Base-by-base conservation (phyloP, 2,113 vertebrate species). In the Plecotus auritus region DNA sequence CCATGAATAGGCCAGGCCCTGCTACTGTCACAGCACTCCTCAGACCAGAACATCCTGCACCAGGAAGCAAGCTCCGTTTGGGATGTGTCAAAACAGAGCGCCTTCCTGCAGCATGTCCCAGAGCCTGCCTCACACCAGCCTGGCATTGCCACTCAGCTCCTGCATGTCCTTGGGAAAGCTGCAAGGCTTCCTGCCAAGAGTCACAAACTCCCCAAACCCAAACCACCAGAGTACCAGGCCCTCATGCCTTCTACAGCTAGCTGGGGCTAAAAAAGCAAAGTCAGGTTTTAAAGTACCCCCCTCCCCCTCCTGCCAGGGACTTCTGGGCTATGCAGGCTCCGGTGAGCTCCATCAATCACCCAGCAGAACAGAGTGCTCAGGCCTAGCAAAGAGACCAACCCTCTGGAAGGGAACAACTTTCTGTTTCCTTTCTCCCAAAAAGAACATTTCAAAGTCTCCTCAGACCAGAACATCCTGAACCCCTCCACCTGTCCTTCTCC, bases 121-220 rank as follows among this genome's bases (percentile, higher is more conserved):
- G 67, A 90, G 77, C 56, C 80, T 49, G 87, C 61, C 88, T 96
- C 93, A 91, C 66, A 82, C 26, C 51, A 84, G 76, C 45, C 77
- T 17, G 18, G 76, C 61, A 87, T 51, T 2, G 6, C 51, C 56
- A 66, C 78, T 92, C 40, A 32, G 84, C n/a, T 78, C 78, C 84
- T 74, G 18, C 64, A 2, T 69, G 96, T 93, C 97, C 97, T 97
- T 97, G 93, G 90, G 69, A 95, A 92, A 92, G 85, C 81, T n/a
- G 77, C 35, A 84, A 91, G 51, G 84, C 73, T 97, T 91, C 37
- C 72, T 78, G 94, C 61, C 92, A 69, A 92, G 81, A 80, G 49
- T 78, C 90, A 83, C 61, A 30, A 92, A 97, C 70, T 86, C 67
- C 74, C 88, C 88, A 92, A 85, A 81, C 45, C 92, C 72, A 81